A percentile compares a stretch with the other conserved stretches of the same genome.
These are phyloP conservation scores for Montipora cactus DNA, from an alignment of 64 coral and sea anemone species.

Conservation along the genomic window DNA sequence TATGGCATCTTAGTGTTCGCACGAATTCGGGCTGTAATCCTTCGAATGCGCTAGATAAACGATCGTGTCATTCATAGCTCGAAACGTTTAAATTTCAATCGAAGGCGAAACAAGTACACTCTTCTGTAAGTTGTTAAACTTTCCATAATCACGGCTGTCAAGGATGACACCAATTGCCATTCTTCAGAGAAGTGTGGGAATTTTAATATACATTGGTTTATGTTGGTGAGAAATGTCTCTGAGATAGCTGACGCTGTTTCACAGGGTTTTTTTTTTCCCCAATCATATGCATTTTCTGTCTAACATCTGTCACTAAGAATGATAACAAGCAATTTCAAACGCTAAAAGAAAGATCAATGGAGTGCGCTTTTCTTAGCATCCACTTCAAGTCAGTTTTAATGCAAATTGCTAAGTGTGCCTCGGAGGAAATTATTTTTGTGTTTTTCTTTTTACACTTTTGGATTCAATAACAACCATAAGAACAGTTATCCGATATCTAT, in stretches of 20 bases:
- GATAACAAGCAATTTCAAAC: constrained; percentile 31
- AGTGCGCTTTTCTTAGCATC: not conserved
- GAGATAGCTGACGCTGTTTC: not conserved
- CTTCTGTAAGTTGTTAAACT: constrained; percentile 47
- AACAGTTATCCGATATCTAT: constrained; percentile 44
- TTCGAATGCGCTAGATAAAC: constrained; percentile 74
- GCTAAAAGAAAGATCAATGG: constrained; percentile 9
- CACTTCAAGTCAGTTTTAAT: constrained; percentile 39
- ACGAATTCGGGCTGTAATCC: constrained; percentile 74
- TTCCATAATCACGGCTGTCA: not conserved
- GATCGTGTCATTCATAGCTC: constrained; percentile 42
- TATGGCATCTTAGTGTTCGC: constrained; percentile 31
- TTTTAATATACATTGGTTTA: not conserved
- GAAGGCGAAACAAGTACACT: not conserved
- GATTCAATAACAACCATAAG: constrained; percentile 16
- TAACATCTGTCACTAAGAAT: constrained; percentile 45
- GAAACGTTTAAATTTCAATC: constrained; percentile 54
- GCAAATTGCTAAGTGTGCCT: constrained; percentile 22
- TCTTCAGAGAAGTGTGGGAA: not conserved
- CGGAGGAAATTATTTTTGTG: constrained; percentile 19
- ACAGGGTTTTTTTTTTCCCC: not conserved
- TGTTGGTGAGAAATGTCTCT: not conserved
- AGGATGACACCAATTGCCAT: constrained; percentile 13
- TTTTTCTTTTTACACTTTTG: constrained; percentile 36
- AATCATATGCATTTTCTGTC: constrained; percentile 33